Conservation (phyloP, 2,888 invertebrate species). For the Arrhopalites spinosus region DNA sequence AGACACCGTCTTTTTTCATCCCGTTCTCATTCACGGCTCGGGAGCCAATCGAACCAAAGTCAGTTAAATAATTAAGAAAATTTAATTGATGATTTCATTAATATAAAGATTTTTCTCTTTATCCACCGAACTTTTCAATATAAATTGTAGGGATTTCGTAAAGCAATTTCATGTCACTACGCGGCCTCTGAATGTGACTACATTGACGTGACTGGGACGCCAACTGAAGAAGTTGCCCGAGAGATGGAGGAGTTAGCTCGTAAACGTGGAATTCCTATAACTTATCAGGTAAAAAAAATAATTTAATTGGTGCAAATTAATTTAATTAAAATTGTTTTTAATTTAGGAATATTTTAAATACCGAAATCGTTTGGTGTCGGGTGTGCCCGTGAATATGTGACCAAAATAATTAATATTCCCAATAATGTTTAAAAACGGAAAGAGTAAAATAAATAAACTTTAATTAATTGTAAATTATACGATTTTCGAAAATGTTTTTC, state of each 20-base stretch:
- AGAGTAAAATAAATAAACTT: no score
- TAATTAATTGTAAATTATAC: no score
- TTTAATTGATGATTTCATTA: no score
- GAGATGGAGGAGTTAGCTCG: conserved; percentile 65
- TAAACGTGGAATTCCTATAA: conserved; percentile 59
- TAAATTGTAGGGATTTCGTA: conserved; percentile 74
- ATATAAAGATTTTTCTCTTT: no score
- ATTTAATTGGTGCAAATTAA: no score
- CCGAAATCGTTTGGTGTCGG: conserved; percentile 60
- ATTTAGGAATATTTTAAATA: conserved; percentile 63
- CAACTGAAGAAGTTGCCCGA: conserved; percentile 67
- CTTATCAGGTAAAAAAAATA: no score
- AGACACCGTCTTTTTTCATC: conserved; percentile 87
- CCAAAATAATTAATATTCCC: no score
- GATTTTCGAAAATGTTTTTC: no score
- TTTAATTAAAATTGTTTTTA: no score
- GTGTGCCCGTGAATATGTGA: conserved; percentile 56
- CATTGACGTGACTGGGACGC: conserved; percentile 70
- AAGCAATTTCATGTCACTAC: conserved; percentile 84
- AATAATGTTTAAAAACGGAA: no score
- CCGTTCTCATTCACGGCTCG: conserved; percentile 81
- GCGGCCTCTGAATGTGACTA: conserved; percentile 72
- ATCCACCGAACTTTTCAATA: no score
- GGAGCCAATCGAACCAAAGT: conserved; percentile 76
- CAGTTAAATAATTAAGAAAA: conserved; percentile 43